These are phyloP conservation scores for Epicampocera succincta DNA, from an alignment of 2,888 invertebrate species.

Conservation along the genomic window DNA sequence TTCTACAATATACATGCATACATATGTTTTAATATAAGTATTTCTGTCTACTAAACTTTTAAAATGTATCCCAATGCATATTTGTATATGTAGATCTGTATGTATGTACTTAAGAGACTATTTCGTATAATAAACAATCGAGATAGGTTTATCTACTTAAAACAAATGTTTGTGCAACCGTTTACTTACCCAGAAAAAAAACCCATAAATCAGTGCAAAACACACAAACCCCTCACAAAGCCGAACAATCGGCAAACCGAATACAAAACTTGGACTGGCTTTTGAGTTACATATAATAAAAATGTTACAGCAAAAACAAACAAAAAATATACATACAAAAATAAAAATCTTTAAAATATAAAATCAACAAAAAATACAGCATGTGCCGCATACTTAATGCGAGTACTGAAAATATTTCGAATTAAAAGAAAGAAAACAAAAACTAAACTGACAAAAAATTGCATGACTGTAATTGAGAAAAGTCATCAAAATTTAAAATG, in stretches of 20 bases:
- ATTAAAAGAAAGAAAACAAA: slow-evolving; percentile 23
- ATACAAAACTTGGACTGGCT: slow-evolving; percentile 1
- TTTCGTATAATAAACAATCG: slow-evolving; percentile 22
- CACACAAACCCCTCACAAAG: slow-evolving; percentile 39
- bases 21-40: too few species aligned
- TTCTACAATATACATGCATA: too few species aligned
- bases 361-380: slow-evolving; percentile 49
- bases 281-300: slow-evolving; percentile 49
- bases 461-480: slow-evolving; percentile 65
- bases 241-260: slow-evolving; percentile 17
- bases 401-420: slow-evolving; percentile 1
- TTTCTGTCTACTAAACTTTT: too few species aligned
- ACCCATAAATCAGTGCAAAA: slow-evolving; percentile 57
- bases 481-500: slow-evolving; percentile 57
- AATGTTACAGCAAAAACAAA: slow-evolving; percentile 52
- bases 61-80: too few species aligned
- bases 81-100: too few species aligned
- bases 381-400: slow-evolving; percentile 66
- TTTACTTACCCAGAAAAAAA: slow-evolving; percentile 23
- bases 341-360: slow-evolving; percentile 29
- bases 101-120: not conserved
- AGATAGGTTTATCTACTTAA: slow-evolving; percentile 20
- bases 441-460: slow-evolving; percentile 36
- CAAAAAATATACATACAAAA: slow-evolving; percentile 25
- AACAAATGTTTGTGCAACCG: slow-evolving; percentile 56